Conservation (phyloP, 2,113 vertebrate species). For the Corapipo altera region DNA sequence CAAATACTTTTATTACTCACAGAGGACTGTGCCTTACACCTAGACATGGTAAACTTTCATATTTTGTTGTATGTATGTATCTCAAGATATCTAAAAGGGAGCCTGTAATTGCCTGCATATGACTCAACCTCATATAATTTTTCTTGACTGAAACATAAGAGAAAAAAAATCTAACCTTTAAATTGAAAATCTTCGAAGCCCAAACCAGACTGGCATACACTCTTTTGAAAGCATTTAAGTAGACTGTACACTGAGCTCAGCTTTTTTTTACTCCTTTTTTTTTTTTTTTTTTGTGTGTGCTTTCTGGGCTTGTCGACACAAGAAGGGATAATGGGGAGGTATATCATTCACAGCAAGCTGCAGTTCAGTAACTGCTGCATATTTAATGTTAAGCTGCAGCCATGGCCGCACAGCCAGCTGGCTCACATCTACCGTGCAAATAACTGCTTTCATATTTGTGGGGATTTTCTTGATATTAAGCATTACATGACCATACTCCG, state of each 20-base stretch:
- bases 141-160: background rate
- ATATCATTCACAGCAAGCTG: slow-evolving; percentile 1
- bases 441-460: background rate
- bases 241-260: background rate
- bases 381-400: slow-evolving; percentile 24
- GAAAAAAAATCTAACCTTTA: background rate
- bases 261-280: background rate
- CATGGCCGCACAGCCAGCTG: slow-evolving; percentile 1
- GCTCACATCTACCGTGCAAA: background rate
- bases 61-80: background rate
- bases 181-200: background rate
- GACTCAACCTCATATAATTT: background rate
- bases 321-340: slow-evolving; percentile 24
- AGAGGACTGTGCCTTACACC: background rate
- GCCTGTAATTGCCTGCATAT: background rate
- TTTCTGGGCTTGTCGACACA: background rate
- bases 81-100: background rate
- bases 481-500: background rate
- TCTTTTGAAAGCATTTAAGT: background rate
- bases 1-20: background rate
- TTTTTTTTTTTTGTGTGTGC: background rate
- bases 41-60: background rate
- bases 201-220: background rate
- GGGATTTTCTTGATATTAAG: background rate
- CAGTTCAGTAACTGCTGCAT: slow-evolving; percentile 37